These are phyloP conservation scores for Odontomyia ornata DNA, from an alignment of 2,888 invertebrate genomes.

Conservation along the genomic window DNA sequence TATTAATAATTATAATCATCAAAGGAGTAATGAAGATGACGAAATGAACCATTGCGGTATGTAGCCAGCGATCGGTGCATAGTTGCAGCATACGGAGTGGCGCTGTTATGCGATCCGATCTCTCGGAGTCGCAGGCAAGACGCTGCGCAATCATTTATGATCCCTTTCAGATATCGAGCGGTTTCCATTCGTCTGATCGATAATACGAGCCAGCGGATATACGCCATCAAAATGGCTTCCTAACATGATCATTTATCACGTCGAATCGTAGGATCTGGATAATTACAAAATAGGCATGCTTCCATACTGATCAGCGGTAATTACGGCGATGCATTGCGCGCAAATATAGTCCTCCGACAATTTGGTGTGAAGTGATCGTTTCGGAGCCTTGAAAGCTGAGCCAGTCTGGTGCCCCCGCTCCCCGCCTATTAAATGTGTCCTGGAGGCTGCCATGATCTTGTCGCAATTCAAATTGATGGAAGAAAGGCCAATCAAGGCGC, in stretches of 20 bases:
- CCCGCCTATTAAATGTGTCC: slow-evolving; percentile 6
- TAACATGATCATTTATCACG: slow-evolving; percentile 38
- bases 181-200: slow-evolving; percentile 32
- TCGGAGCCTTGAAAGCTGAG: neutral
- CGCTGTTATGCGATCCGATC: neutral
- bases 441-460: slow-evolving; percentile 40
- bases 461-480: slow-evolving; percentile 40
- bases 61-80: neutral
- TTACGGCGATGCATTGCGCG: neutral
- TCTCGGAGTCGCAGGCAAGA: neutral
- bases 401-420: neutral
- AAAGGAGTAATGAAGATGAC: slow-evolving; percentile 33
- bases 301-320: slow-evolving; percentile 31
- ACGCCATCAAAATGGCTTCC: slow-evolving; percentile 35
- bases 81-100: neutral
- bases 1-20: slow-evolving; percentile 42
- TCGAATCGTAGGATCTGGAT: slow-evolving; percentile 37
- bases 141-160: slow-evolving; percentile 29
- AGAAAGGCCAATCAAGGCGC: slow-evolving; percentile 24
- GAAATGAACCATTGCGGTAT: slow-evolving; percentile 17
- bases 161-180: slow-evolving; percentile 30
- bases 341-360: neutral
- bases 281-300: slow-evolving; percentile 33
- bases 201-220: slow-evolving; percentile 37
- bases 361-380: slow-evolving; percentile 28